Evolutionary conservation across 2,888 invertebrate genomes (phyloP).

Genomic region (Girardia tigrina): DNA sequence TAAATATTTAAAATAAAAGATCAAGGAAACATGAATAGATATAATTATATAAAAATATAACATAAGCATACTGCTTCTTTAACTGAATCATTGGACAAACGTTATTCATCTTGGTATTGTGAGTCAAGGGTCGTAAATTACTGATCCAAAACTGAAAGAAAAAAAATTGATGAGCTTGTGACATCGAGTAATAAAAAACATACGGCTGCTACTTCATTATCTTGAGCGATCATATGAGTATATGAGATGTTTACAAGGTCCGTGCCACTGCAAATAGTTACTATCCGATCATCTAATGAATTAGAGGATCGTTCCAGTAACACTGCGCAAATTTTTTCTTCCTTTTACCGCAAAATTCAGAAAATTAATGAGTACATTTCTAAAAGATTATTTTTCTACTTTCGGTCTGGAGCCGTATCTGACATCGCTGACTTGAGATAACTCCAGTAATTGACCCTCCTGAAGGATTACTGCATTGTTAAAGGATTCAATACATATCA

Average conservation of each 20-base stretch:
- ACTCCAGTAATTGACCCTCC: slow-evolving; percentile 94
- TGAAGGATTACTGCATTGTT: no score
- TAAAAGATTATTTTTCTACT: slow-evolving; percentile 54
- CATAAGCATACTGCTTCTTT: slow-evolving; percentile 99
- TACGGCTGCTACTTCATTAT: slow-evolving; percentile 82
- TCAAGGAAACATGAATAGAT: no score
- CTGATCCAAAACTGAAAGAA: slow-evolving; percentile 75
- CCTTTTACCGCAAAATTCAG: slow-evolving; percentile 25
- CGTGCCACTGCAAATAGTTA: slow-evolving; percentile 90
- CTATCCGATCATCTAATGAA: slow-evolving; percentile 72
- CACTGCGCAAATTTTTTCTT: slow-evolving; percentile 65
- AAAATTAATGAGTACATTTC: no score
- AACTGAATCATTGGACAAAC: slow-evolving; percentile 83
- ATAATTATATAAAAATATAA: no score
- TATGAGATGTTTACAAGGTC: slow-evolving; percentile 97
- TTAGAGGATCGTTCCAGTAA: slow-evolving; percentile 59
- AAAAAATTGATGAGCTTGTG: slow-evolving; percentile 1
- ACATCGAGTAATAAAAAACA: slow-evolving; percentile 37
- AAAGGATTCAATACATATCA: no score
- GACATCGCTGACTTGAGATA: slow-evolving; percentile 94
- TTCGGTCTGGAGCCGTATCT: slow-evolving; percentile 79
- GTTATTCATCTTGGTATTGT: slow-evolving; percentile 88
- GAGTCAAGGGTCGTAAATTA: slow-evolving; percentile 71
- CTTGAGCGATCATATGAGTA: slow-evolving; percentile 85
- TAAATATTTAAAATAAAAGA: no score